A percentile compares a stretch with the other conserved stretches of the same genome.
phyloP scores from a whole-genome alignment of 2,113 vertebrate genomes.

The Papio anubis region DNA sequence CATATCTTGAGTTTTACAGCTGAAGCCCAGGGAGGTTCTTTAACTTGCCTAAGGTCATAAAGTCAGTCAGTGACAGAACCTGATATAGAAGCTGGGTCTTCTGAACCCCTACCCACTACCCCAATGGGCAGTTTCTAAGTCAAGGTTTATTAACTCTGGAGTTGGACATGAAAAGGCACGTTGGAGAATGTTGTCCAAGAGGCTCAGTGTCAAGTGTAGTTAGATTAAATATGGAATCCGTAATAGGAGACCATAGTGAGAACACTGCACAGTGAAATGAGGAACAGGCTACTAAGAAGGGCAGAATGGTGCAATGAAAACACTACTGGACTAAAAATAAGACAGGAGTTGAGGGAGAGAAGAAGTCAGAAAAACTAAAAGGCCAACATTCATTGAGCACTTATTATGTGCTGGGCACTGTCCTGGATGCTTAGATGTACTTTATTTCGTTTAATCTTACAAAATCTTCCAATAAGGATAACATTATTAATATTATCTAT shows the following conservation, averaged over 20 bases:
- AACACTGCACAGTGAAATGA: neutral
- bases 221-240: neutral
- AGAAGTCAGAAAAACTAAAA: neutral
- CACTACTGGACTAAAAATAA: neutral
- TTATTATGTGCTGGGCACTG: no score
- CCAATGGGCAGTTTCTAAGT: neutral
- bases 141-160: neutral
- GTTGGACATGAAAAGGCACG: neutral
- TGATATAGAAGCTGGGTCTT: neutral
- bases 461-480: neutral
- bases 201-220: neutral
- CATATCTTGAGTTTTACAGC: neutral
- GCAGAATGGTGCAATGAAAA: neutral
- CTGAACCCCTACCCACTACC: neutral
- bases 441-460: neutral
- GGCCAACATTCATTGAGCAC: neutral
- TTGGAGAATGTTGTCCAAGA: neutral
- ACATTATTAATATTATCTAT: neutral
- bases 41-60: neutral
- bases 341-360: neutral
- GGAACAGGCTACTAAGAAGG: neutral
- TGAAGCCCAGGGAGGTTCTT: neutral
- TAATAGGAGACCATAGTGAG: neutral
- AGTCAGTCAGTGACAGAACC: neutral
- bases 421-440: neutral